These are phyloP conservation scores for Yoshiicerus persimilis DNA, from an alignment of 1,140 invertebrate genomes.

Conservation along the genomic window DNA sequence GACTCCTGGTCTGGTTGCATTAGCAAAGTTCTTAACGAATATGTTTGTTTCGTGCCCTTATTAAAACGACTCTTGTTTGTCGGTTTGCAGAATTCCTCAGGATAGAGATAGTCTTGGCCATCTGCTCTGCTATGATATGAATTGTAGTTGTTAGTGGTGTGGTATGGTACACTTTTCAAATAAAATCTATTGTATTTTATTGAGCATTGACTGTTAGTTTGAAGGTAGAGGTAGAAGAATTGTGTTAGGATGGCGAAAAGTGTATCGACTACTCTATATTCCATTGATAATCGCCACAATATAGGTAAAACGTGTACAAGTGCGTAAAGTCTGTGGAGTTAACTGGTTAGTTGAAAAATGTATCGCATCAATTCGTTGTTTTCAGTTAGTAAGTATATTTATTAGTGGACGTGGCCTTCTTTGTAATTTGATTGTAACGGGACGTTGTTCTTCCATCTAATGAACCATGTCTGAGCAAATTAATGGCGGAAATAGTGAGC, in stretches of 20 bases:
- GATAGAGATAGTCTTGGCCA: neutral
- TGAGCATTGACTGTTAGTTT: no score
- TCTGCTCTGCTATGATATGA: neutral
- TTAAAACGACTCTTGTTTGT: neutral
- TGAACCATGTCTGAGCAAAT: conserved; percentile 35
- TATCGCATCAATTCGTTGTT: neutral
- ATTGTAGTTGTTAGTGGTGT: neutral
- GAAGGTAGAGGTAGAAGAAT: neutral
- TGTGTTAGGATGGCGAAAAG: neutral
- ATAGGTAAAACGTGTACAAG: neutral
- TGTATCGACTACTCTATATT: neutral
- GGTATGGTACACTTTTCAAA: neutral
- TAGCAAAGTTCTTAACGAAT: neutral
- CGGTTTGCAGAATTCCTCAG: neutral
- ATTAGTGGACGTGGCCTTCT: conserved; percentile 24
- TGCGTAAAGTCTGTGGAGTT: neutral
- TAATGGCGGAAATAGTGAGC: conserved; percentile 37
- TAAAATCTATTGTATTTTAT: no score
- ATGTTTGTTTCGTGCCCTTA: neutral
- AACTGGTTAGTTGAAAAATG: neutral
- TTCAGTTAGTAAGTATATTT: conserved; percentile 16
- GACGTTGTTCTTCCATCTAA: conserved; percentile 34
- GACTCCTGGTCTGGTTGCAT: neutral
- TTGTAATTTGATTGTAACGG: conserved; percentile 37
- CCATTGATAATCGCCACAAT: neutral